Base-by-base conservation (phyloP, 1,140 invertebrate species). In the Zaprionus vittiger region DNA sequence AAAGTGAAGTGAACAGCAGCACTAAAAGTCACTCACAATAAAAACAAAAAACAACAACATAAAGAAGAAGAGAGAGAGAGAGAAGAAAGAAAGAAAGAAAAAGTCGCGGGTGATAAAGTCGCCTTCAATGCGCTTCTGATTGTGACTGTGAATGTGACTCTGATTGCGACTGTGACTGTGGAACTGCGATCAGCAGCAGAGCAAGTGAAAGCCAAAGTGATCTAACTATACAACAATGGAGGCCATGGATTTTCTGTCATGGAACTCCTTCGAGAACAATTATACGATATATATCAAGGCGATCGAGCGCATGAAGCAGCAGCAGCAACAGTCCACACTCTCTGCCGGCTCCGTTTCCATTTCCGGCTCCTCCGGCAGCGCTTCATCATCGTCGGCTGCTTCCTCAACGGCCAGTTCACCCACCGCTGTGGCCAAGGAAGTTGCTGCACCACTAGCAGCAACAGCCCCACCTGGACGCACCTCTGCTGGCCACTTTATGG, bases 191-290 rank as follows among this genome's bases (percentile, higher is more conserved):
- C 4, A 2, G 15, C 20, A 74, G 63, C 64, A 74, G 56, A 56
- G 20, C 38, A 56, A 67, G 55, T 67, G 70, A 49, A 72, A 57
- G 20, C 34, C 20, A 68, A 34, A 69, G 47, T 26, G 56, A 69
- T 70, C 61, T 41, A 24, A 14, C 38, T 5, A 41, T 14, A n/a
- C 2, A 41, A 15, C 15, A 14, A n/a, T 41, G 15, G 4, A n/a
- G 41, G 15, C 73, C 61, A 92, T 92, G 85, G 91, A 92, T 57
- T 91, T 90, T 67, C 69, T 91, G 34, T 76, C 86, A 61, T 72
- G 83, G 24, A 90, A 87, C 64, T 85, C 84, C 38, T 92, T 92
- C 28, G 89, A 90, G 77, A 78, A 91, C 54, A 82, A 77, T 24
- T 91, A 82, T 67, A 83, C 83, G 54, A 86, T 81, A 62, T 83